These are phyloP conservation scores for Sylvietta virens DNA, from an alignment of 2,113 vertebrate genomes.

Conservation along the genomic window DNA sequence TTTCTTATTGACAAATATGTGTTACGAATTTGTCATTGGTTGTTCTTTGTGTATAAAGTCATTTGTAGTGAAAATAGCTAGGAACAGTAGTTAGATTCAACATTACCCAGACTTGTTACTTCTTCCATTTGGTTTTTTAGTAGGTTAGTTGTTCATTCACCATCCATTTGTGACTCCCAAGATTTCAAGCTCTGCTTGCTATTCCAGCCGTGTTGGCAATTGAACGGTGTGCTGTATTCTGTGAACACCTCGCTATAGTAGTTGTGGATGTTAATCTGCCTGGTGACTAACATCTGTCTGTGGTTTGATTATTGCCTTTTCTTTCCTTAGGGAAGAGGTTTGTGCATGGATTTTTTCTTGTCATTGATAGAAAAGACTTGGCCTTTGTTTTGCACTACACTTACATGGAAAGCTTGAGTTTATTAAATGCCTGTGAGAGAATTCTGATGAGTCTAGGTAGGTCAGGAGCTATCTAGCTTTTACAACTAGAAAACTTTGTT, in stretches of 20 bases:
- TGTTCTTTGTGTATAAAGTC: background rate
- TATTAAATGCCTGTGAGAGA: background rate
- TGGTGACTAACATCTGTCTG: background rate
- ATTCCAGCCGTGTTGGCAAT: background rate
- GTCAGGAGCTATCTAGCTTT: background rate
- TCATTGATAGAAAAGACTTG: background rate
- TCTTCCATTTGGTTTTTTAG: background rate
- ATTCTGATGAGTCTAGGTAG: background rate
- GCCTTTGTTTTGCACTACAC: fast-evolving
- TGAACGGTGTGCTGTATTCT: background rate
- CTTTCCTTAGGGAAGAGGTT: background rate
- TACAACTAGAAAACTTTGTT: background rate
- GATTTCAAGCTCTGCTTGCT: background rate
- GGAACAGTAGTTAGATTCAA: background rate
- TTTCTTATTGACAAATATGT: background rate
- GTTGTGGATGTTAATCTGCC: background rate
- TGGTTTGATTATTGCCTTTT: background rate
- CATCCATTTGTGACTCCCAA: background rate
- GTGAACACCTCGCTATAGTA: fast-evolving
- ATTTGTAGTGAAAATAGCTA: background rate
- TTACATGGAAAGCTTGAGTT: background rate
- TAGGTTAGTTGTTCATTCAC: background rate
- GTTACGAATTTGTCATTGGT: background rate
- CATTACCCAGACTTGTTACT: background rate
- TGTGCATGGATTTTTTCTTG: background rate